Conservation (phyloP, 1,140 invertebrate species). For the Phortica variegata region DNA sequence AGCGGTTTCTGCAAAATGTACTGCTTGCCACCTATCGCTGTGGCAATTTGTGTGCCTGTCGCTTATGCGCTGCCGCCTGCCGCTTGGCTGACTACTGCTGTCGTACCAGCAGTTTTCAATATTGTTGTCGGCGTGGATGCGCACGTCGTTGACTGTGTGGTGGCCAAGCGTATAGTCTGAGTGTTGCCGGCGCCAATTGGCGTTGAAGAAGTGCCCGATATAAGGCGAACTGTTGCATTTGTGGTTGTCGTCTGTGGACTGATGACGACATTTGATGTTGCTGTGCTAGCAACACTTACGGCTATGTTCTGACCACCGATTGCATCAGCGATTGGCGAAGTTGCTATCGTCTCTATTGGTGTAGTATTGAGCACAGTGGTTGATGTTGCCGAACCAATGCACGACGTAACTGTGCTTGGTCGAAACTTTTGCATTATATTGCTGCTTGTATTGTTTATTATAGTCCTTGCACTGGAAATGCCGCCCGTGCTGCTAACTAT, state of each 20-base stretch:
- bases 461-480: constrained; percentile 4
- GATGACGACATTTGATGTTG: constrained; percentile 23
- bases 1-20: constrained; percentile 53
- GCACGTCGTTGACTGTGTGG: constrained; percentile 20
- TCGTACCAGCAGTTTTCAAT: constrained; percentile 32
- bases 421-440: constrained; percentile 39
- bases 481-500: constrained; percentile 37
- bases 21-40: constrained; percentile 47
- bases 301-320: constrained; percentile 7
- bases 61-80: constrained; percentile 2
- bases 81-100: constrained; percentile 21
- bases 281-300: constrained; percentile 27
- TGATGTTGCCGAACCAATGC: constrained; percentile 4
- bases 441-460: neutral
- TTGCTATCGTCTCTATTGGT: neutral
- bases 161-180: constrained; percentile 36
- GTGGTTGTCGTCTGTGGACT: constrained; percentile 18
- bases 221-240: constrained; percentile 25
- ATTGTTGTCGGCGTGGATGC: constrained; percentile 22
- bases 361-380: neutral
- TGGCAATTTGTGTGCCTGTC: constrained; percentile 10
- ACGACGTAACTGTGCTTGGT: constrained; percentile 11
- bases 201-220: constrained; percentile 22
- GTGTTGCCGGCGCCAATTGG: constrained; percentile 6
- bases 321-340: neutral